phyloP scores from a whole-genome alignment of 2,113 vertebrate species.

The Camelus dromedarius region DNA sequence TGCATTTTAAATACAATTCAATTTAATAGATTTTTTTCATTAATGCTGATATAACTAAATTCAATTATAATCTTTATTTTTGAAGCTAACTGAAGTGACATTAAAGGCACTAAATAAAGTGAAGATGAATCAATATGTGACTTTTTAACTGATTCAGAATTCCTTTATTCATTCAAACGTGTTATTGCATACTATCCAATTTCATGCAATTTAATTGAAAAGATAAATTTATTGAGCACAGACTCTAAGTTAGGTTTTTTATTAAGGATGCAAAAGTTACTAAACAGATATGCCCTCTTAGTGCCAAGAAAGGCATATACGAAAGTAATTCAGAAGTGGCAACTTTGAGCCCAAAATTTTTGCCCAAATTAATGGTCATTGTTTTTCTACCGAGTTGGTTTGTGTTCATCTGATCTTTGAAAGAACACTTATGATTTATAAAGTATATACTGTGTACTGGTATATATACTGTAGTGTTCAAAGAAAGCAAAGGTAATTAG shows the following conservation, averaged over 20 bases:
- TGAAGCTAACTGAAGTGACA: background rate
- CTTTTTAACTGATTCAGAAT: background rate
- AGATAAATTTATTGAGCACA: background rate
- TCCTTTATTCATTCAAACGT: conserved; percentile 15
- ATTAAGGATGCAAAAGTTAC: background rate
- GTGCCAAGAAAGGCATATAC: background rate
- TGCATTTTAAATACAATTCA: background rate
- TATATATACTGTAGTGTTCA: background rate
- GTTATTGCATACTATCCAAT: background rate
- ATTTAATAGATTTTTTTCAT: background rate
- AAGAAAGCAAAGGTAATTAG: background rate
- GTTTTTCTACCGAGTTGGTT: conserved; percentile 7
- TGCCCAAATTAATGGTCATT: background rate
- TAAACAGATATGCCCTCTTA: background rate
- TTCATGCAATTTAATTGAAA: conserved; percentile 40
- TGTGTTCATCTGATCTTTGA: conserved; percentile 14
- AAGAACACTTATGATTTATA: background rate
- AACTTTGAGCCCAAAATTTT: background rate
- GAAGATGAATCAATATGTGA: background rate
- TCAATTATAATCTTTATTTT: background rate
- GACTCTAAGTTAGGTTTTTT: background rate
- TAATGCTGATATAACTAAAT: background rate
- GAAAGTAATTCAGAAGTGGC: conserved; percentile 4
- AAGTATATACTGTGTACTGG: background rate
- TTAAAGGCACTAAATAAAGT: background rate